Percentiles rank a stretch among this genome's conserved stretches.
Evolutionary conservation across 1,140 invertebrate genomes (phyloP).

Genomic region (Heliconius hermathena): DNA sequence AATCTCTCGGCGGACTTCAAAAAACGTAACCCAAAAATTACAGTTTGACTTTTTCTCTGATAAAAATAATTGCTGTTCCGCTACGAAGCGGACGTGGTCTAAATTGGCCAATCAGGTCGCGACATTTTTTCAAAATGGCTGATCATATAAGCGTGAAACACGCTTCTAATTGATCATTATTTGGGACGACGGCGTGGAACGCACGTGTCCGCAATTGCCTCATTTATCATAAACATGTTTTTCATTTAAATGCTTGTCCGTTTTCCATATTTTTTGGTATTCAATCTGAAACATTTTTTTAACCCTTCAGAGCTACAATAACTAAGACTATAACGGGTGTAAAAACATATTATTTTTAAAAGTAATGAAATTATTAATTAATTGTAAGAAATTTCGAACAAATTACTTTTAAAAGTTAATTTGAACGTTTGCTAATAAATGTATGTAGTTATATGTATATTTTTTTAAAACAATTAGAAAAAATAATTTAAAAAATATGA

Average conservation of each 20-base stretch:
- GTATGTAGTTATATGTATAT: no score
- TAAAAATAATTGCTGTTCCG: slow-evolving; percentile 49
- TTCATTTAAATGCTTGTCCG: background rate
- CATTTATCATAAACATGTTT: slow-evolving; percentile 4
- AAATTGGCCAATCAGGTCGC: slow-evolving; percentile 48
- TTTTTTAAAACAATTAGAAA: no score
- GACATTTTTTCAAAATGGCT: slow-evolving; percentile 48
- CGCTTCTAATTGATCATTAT: slow-evolving; percentile 47
- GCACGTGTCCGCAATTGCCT: slow-evolving; percentile 18
- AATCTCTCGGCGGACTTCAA: slow-evolving; percentile 30
- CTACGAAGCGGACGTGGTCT: slow-evolving; percentile 42
- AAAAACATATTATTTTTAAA: no score
- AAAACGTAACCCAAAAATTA: slow-evolving; percentile 36
- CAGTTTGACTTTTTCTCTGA: slow-evolving; percentile 37
- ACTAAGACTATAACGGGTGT: no score
- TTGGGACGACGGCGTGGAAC: slow-evolving; percentile 14
- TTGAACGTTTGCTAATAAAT: no score
- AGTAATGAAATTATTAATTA: no score
- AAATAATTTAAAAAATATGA: no score
- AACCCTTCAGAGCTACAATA: no score
- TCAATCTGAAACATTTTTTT: background rate
- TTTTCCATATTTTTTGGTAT: background rate
- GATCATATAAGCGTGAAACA: slow-evolving; percentile 41
- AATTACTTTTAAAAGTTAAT: no score
- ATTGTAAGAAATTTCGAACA: no score